Evolutionary conservation across 2,888 invertebrate species (phyloP), one percentile per base, ranked within the genome.

Genomic region (Camptogramma bilineatum): DNA sequence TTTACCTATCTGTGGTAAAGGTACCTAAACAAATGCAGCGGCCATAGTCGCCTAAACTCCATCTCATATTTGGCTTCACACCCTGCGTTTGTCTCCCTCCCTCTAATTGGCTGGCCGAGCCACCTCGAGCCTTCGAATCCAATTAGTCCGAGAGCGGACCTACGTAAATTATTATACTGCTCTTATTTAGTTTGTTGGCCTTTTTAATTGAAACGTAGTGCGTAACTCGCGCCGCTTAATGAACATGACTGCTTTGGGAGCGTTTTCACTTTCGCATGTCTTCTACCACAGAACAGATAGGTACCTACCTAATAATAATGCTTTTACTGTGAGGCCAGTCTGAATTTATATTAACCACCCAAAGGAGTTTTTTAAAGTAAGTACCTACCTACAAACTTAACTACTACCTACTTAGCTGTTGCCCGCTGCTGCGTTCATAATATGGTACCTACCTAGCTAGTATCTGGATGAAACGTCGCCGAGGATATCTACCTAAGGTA

Each of bases 141-240:
- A 90, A 91, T 90, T 91, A 90, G 84, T 78, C 78, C 79, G 80
- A 78, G 82, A 80, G 78, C 80, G 82, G 80, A 56, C 56, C 56
- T 79, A 77, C 80, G 79, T 86, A 86, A 87, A 90, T 88, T 90
- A 89, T 88, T 86, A 87, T 83, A 80, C 73, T 76, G 80, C 80
- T 83, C 82, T 85, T 87, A 85, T 88, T 89, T 86, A 88, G 87
- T 87, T 84, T 81, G 83, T 77, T 75, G 77, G 80, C 76, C 81
- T 84, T 86, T 88, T 85, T 86, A 89, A 90, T 90, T 90, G 89
- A 90, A 90, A 90, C 80, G 85, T 86, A 85, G 84, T 85, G 84
- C 84, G 84, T 87, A 86, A 82, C 82, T 82, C 83, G 82, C 77
- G 68, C 72, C 72, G 73, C 73, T 71, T 84, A 85, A 86, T 85